Evolutionary conservation across 2,888 invertebrate species (phyloP), one percentile per base, ranked within the genome.

Genomic region (Archaeoteleia sp.): DNA sequence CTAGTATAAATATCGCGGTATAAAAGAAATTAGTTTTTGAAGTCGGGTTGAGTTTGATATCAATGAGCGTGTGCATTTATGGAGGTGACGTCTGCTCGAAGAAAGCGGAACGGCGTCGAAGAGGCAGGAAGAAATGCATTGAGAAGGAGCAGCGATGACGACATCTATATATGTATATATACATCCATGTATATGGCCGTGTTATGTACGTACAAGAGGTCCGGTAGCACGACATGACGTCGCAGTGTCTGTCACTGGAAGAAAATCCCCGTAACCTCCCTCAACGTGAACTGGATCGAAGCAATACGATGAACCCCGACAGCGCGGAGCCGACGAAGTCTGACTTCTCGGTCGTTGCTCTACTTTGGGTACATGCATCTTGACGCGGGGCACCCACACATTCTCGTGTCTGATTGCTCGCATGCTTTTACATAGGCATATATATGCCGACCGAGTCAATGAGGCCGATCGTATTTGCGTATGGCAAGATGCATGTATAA

Each of bases 331-430:
- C 80, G 72, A 70, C 74, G 70, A 75, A 76, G 74, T 80, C 75
- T 74, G 73, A 75, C 75, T 66, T 70, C 61, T 68, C 74, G 82
- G 81, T 82, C 82, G 77, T 82, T 81, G 82, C 76, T 81, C 82
- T 66, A 82, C 78, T 82, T 82, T 75, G 67, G 53, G 48, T 58
- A 51, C 57, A 37, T 70, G 61, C 63, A 67, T 70, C 67, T 67
- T 54, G 60, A 62, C 67, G 57, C 48, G 49, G 48, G 45, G 55
- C 70, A 66, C 72, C 39, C 62, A 71, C 71, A 67, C 73, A 57
- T 43, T 48, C 53, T 54, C 61, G 35, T n/a, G 13, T 39, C 40
- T 49, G 48, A 57, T 60, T 53, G 45, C 58, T 40, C 46, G 60
- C 55, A 55, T 55, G 66, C 66, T 49, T 54, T 43, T 53, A 54